phyloP scores from a whole-genome alignment of 2,113 vertebrate genomes.

The Malurus melanocephalus region DNA sequence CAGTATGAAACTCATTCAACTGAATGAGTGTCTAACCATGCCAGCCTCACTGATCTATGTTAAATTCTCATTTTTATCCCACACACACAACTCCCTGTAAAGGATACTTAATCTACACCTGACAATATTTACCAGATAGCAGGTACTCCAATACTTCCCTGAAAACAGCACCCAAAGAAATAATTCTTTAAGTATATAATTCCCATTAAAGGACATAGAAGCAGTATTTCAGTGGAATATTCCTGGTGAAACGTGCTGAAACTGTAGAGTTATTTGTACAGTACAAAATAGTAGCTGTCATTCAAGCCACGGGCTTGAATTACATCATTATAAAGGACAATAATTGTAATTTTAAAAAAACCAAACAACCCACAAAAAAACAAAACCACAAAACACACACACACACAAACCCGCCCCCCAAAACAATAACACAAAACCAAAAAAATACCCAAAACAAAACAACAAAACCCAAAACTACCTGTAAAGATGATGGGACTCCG shows the following conservation, averaged over 20 bases:
- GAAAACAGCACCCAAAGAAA: neutral
- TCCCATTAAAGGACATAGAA: neutral
- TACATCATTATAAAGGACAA: neutral
- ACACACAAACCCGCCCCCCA: too few relatives aligned
- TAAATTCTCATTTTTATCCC: neutral
- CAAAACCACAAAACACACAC: neutral
- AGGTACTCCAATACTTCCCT: neutral
- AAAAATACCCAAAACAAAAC: too few relatives aligned
- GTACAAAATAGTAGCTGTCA: neutral
- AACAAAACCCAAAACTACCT: slow-evolving; percentile 46
- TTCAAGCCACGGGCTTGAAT: neutral
- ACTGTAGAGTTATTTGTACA: neutral
- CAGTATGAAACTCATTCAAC: neutral
- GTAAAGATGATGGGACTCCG: slow-evolving; percentile 62
- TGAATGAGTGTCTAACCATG: neutral
- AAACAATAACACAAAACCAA: too few relatives aligned
- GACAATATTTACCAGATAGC: neutral
- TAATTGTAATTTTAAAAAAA: neutral
- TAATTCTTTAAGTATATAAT: neutral
- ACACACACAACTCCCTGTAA: neutral
- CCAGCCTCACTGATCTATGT: neutral
- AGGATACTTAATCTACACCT: neutral
- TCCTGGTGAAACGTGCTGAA: neutral
- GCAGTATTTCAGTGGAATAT: neutral
- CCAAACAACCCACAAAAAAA: too few relatives aligned